Evolutionary conservation across 2,113 vertebrate species (phyloP).

Genomic region (Capreolus pygargus): DNA sequence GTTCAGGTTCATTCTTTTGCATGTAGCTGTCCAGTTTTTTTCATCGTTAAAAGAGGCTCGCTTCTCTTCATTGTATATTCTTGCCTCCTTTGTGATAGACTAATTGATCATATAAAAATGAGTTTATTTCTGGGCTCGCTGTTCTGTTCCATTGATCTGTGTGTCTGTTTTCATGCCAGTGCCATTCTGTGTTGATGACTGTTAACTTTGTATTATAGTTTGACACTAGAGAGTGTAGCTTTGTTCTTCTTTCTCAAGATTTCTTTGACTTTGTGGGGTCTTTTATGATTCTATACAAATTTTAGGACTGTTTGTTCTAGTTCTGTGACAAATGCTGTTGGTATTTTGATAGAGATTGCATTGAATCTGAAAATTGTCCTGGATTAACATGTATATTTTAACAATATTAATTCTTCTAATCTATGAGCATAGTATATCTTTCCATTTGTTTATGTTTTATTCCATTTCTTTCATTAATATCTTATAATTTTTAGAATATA

Average conservation of each 20-base stretch:
- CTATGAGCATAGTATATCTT: not conserved
- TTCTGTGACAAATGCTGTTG: not conserved
- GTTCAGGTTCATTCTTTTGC: not conserved
- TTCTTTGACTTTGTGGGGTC: not conserved
- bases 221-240: not conserved
- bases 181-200: not conserved
- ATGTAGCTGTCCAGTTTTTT: not conserved
- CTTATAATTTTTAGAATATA: not conserved
- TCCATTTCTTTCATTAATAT: not conserved
- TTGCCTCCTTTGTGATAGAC: not conserved
- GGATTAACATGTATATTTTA: not conserved
- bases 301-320: not conserved
- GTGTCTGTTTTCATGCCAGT: not conserved
- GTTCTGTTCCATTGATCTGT: not conserved
- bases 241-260: not conserved
- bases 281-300: not conserved
- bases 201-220: not conserved
- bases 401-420: not conserved
- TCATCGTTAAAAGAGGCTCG: not conserved
- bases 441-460: not conserved
- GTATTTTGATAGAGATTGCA: not conserved
- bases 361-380: not conserved
- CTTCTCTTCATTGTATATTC: not conserved
- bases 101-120: not conserved
- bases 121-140: not conserved